Evolutionary conservation across 2,113 vertebrate species (phyloP), one percentile per base, ranked within the genome.

Genomic region (Lepisosteus osseus): DNA sequence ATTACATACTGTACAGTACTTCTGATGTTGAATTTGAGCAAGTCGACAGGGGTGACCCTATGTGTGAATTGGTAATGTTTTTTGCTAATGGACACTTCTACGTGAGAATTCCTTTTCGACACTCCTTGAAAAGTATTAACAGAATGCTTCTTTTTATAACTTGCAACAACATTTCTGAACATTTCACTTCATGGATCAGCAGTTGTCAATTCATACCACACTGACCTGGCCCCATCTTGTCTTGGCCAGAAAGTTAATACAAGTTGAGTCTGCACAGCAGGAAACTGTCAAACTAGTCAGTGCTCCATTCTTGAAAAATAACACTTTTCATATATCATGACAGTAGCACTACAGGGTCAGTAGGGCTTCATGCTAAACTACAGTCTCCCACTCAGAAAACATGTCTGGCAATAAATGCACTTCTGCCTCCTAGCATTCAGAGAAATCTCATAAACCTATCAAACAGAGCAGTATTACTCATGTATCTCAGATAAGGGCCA

Each of bases 291-390:
- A 61, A 71, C 86, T 82, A 83, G 73, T 80, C 76, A 67, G 69
- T 75, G 72, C 80, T 82, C 83, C 80, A 84, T 84, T 88, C 80
- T 79, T 87, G 85, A 89, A 76, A 85, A 88, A 89, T 86, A 79
- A 87, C 78, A 73, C 75, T 68, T 78, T 67, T 78, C 68, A 80
- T 62, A 67, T 73, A 63, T 59, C 70, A 72, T 78, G 87, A 80
- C 79, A 86, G 79, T 76, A 76, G 68, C 70, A 78, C 75, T 76
- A 71, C 82, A 85, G 84, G 87, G 85, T 89, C 86, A 84, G 75
- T 75, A 65, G 75, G 74, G 74, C 81, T 59, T 14, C 0, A 67
- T 85, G 81, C 75, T 83, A 81, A 81, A 41, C 64, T 82, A 82
- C 84, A 59, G 56, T 11, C 56, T 59, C 11, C 11, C 13, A 12